A percentile compares a stretch with the other conserved stretches of the same genome.
These are phyloP conservation scores for Triplophysa dalaica DNA, from an alignment of 2,113 vertebrate genomes.

Conservation along the genomic window DNA sequence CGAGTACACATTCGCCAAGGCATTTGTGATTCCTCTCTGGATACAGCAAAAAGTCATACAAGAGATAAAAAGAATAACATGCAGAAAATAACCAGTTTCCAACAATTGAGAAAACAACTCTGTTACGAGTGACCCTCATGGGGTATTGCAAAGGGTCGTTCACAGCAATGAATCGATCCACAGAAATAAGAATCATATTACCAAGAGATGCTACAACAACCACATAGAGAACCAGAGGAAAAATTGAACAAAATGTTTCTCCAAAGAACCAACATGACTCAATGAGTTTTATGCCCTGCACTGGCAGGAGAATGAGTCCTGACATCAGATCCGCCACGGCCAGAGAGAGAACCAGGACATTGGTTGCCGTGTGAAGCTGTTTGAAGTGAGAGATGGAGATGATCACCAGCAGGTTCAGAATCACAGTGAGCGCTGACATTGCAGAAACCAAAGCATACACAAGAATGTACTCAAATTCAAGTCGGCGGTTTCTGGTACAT, in stretches of 20 bases:
- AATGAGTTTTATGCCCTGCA: slow-evolving; percentile 59
- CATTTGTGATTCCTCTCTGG: slow-evolving; percentile 18
- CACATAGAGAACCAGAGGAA: slow-evolving; percentile 47
- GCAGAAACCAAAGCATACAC: no score
- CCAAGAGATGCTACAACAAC: slow-evolving; percentile 60
- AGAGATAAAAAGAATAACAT: slow-evolving; percentile 44
- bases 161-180: slow-evolving; percentile 65
- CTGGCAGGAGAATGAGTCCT: slow-evolving; percentile 79
- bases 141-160: slow-evolving; percentile 62
- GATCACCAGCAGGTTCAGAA: slow-evolving; percentile 55
- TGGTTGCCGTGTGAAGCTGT: slow-evolving; percentile 72
- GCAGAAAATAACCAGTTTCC: slow-evolving; percentile 60
- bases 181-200: slow-evolving; percentile 59
- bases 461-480: no score
- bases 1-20: slow-evolving; percentile 30
- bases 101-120: slow-evolving; percentile 47
- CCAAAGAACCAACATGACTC: slow-evolving; percentile 68
- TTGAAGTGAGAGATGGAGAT: slow-evolving; percentile 65
- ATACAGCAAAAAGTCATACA: slow-evolving; percentile 7
- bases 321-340: slow-evolving; percentile 65
- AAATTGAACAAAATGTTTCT: slow-evolving; percentile 58
- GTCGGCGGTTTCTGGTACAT: no score
- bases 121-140: slow-evolving; percentile 50
- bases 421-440: slow-evolving; percentile 23
- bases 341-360: slow-evolving; percentile 71